These are phyloP conservation scores for Heliconius ethilla DNA, from an alignment of 2,888 invertebrate species.

Conservation along the genomic window DNA sequence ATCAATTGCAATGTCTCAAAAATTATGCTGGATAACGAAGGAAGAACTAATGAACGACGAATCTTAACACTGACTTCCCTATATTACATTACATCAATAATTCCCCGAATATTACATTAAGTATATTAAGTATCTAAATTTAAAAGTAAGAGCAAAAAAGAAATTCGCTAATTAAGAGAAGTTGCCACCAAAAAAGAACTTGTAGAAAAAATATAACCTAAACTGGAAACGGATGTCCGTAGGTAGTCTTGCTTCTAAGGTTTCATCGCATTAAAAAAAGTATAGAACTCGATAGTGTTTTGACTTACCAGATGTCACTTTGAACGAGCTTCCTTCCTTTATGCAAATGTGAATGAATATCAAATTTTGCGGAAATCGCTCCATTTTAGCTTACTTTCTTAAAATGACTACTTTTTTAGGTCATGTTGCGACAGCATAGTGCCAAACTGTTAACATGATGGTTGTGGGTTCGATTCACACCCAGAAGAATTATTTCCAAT, in stretches of 20 bases:
- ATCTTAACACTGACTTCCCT: too few species aligned
- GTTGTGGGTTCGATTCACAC: too few species aligned
- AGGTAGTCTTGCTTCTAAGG: slow-evolving; percentile 25
- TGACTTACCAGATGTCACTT: slow-evolving; percentile 1
- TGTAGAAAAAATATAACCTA: slow-evolving; percentile 19
- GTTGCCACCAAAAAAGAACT: not conserved
- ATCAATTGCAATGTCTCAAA: too few species aligned
- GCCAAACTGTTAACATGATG: not conserved
- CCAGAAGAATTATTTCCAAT: too few species aligned
- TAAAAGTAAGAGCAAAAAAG: not conserved
- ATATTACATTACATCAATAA: too few species aligned
- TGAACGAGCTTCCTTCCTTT: slow-evolving; percentile 25
- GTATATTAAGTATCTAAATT: too few species aligned
- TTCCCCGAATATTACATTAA: too few species aligned
- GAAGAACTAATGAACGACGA: too few species aligned
- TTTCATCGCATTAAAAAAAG: slow-evolving; percentile 23
- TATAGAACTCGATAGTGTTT: slow-evolving; percentile 4
- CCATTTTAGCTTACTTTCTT: not conserved
- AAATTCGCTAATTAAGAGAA: not conserved
- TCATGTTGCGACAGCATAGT: not conserved
- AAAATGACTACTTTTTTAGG: too few species aligned
- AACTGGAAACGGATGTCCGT: slow-evolving; percentile 32
- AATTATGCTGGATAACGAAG: too few species aligned
- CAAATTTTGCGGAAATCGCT: not conserved
- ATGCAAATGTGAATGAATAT: slow-evolving; percentile 12